Base-by-base conservation (phyloP, 2,888 invertebrate species). In the Epinotia demarniana region DNA sequence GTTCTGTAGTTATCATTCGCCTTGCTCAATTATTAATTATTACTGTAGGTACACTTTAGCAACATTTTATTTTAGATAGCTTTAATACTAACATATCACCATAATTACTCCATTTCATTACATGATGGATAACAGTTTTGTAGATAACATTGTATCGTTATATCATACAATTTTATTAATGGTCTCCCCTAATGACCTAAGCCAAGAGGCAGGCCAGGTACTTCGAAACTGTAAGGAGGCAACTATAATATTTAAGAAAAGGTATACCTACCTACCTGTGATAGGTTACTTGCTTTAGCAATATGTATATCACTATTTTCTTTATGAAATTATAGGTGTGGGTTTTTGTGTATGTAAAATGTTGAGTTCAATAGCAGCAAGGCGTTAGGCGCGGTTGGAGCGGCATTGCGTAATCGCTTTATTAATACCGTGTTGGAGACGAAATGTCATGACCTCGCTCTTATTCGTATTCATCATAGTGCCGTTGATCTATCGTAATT, bases 291-390 rank as follows among this genome's bases (percentile, higher is more conserved):
- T 46, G 13, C 13, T 39, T 39, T 0, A 33, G 33, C 33, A 33
- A 33, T 27, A 2, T 2, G 4, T 33, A 33, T 39, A 39, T 39
- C 39, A 39, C 39, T 49, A 49, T 6, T 49, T 49, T 3, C 16
- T 4, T 16, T 4, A n/a, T 53, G 1, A n/a, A 39, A 39, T 39
- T 39, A 9, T 9, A 39, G 39, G 9, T 39, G 8, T 53, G 8
- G 6, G n/a, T 53, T 53, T 53, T 53, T n/a, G 27, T 67, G 43
- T 43, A 70, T 58, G 39, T 75, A 85, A 87, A 86, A 87, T 88
- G 87, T 81, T 80, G 85, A 83, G 89, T 89, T 90, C 89, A 90
- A 88, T 88, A 87, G 80, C 85, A 84, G 80, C 80, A 75, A 80
- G 77, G 77, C 77, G 80, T 81, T 85, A 85, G 85, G 86, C 84